These are phyloP conservation scores for Onychostruthus taczanowskii DNA, from an alignment of 2,113 vertebrate species.

Conservation along the genomic window DNA sequence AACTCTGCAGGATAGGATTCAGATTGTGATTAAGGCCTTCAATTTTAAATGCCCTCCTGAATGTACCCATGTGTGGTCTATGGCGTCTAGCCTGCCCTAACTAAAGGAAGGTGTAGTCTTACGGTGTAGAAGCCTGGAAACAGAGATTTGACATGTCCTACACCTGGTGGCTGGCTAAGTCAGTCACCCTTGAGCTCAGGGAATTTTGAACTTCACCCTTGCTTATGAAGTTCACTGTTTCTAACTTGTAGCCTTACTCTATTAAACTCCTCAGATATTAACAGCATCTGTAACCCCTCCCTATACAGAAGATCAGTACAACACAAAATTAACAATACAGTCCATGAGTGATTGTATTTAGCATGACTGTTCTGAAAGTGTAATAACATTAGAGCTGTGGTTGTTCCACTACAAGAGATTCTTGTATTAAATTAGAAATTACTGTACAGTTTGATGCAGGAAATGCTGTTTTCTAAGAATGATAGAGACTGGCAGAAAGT, in stretches of 20 bases:
- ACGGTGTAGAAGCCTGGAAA: not conserved
- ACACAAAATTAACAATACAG: not conserved
- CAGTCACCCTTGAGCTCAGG: not conserved
- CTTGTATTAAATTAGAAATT: not conserved
- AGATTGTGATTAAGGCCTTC: not conserved
- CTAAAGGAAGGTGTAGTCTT: not conserved
- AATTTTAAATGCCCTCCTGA: not conserved
- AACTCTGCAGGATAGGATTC: not conserved
- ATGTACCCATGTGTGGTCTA: not conserved
- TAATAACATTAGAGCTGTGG: not conserved
- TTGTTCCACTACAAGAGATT: not conserved
- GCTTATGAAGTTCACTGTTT: not conserved
- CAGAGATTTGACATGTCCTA: not conserved
- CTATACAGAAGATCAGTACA: not conserved
- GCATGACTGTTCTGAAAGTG: not conserved
- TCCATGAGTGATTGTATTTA: not conserved
- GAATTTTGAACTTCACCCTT: not conserved
- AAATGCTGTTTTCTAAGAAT: not conserved
- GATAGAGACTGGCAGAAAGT: not conserved
- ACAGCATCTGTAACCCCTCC: not conserved
- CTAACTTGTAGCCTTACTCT: not conserved
- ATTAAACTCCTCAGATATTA: not conserved
- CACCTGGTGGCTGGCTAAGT: not conserved
- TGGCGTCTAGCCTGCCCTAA: not conserved
- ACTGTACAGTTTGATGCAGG: not conserved